These are phyloP conservation scores for Ochropleura plecta DNA, from an alignment of 2,888 invertebrate genomes.

Conservation along the genomic window DNA sequence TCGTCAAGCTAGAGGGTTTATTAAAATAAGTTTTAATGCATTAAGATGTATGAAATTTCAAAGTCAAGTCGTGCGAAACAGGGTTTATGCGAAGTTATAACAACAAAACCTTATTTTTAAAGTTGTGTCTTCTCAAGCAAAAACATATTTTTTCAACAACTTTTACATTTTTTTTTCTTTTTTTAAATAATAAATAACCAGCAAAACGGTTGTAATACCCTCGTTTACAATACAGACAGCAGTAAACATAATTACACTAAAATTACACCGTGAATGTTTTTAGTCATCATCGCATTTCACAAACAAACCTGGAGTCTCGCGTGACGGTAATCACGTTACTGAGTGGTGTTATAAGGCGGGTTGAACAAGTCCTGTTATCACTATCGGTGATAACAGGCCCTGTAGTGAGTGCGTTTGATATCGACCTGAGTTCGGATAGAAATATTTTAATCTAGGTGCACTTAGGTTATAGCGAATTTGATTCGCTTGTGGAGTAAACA, in stretches of 20 bases:
- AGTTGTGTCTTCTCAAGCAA: not conserved
- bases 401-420: constrained; percentile 59
- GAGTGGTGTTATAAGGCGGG: constrained; percentile 73
- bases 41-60: too few relatives aligned
- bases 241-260: constrained; percentile 32
- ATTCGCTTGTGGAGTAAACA: not conserved
- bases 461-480: not conserved
- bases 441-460: constrained; percentile 45
- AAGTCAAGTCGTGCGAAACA: too few relatives aligned
- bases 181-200: constrained; percentile 1
- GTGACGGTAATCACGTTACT: constrained; percentile 79
- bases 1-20: not conserved
- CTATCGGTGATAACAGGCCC: constrained; percentile 75
- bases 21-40: not conserved
- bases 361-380: constrained; percentile 78
- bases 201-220: constrained; percentile 13
- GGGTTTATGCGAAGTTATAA: too few relatives aligned
- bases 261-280: constrained; percentile 61
- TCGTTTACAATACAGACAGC: constrained; percentile 29
- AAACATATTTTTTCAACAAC: not conserved
- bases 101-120: too few relatives aligned
- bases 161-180: not conserved
- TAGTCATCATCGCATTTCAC: constrained; percentile 72
- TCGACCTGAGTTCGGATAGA: constrained; percentile 68
- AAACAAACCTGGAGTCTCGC: constrained; percentile 74